A percentile compares a stretch with the other conserved stretches of the same genome.
These are phyloP conservation scores for Salvelinus sp. DNA, from an alignment of 2,113 vertebrate genomes.

Conservation along the genomic window DNA sequence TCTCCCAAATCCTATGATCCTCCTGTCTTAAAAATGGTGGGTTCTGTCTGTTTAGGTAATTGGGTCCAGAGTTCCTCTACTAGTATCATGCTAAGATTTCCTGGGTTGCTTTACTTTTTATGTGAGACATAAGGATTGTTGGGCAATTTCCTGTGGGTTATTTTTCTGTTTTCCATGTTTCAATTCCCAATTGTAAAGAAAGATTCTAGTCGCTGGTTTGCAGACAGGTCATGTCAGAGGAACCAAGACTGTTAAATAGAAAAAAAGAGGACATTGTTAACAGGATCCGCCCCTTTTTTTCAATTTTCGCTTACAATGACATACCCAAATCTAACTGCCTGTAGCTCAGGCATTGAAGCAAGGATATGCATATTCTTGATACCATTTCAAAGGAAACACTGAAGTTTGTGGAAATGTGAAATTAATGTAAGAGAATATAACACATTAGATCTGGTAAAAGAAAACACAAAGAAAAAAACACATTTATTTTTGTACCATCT, in stretches of 20 bases:
- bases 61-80: conserved; percentile 66
- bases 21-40: conserved; percentile 17
- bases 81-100: conserved; percentile 42
- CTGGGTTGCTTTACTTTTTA: conserved; percentile 44
- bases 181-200: conserved; percentile 76
- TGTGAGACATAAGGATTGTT: conserved; percentile 56
- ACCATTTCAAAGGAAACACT: too few relatives aligned
- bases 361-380: too few relatives aligned
- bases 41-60: conserved; percentile 57
- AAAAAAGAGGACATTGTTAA: not conserved
- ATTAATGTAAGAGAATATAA: too few relatives aligned
- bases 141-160: conserved; percentile 61
- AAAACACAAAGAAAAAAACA: too few relatives aligned
- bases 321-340: too few relatives aligned
- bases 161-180: conserved; percentile 52
- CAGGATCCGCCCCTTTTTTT: too few relatives aligned
- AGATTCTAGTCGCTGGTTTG: conserved; percentile 78
- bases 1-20: conserved; percentile 26
- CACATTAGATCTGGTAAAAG: too few relatives aligned
- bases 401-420: too few relatives aligned
- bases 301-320: too few relatives aligned
- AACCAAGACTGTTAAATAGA: conserved; percentile 86
- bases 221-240: conserved; percentile 87
- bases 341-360: too few relatives aligned
- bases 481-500: too few relatives aligned